Base-by-base conservation (phyloP, 1,140 invertebrate genomes). In the Drosophila arawakana region DNA sequence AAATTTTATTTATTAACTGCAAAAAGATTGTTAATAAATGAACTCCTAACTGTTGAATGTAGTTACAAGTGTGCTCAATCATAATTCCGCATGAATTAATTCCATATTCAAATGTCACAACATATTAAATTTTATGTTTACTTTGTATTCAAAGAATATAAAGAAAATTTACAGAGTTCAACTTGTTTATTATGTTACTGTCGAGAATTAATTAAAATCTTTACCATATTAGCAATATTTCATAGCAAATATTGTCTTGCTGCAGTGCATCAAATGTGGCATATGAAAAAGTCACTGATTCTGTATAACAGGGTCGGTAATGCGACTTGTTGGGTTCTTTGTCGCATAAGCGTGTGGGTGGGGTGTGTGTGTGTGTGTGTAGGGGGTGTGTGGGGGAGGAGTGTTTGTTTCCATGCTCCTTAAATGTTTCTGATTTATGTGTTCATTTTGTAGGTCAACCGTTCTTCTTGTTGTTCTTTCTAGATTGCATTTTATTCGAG, bases 381-480 rank as follows among this genome's bases (percentile, higher is more conserved):
- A 21, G 18, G 18, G 18, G 15, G 15, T 15, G 15, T 15, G 15
- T 15, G 15, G 18, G 18, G 0, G 18, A 1, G 18, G 18, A 2
- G 63, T 37, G 30, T 3, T 18, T 58, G n/a, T 3, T 30, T 30
- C 34, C 8, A 11, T 37, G 37, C 9, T 30, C 25, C 41, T 69
- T 15, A 69, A 61, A 69, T 69, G 49, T 21, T 41, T 7, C 15
- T 72, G 69, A 72, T 72, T 72, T 66, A 72, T 72, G 61, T 66
- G 60, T 57, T 35, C 61, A 43, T 58, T 58, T 72, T 39, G 43
- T 61, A 72, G 61, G 25, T 37, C 25, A 61, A 39, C 7, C 37
- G 9, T 35, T 60, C 4, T 30, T 2, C 35, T 57, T 46, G 18
- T 52, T 54, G 25, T 25, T n/a, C 54, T 47, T 68, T 35, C 41